phyloP scores from a whole-genome alignment of 2,113 vertebrate species.

The Dermatemys mawii region DNA sequence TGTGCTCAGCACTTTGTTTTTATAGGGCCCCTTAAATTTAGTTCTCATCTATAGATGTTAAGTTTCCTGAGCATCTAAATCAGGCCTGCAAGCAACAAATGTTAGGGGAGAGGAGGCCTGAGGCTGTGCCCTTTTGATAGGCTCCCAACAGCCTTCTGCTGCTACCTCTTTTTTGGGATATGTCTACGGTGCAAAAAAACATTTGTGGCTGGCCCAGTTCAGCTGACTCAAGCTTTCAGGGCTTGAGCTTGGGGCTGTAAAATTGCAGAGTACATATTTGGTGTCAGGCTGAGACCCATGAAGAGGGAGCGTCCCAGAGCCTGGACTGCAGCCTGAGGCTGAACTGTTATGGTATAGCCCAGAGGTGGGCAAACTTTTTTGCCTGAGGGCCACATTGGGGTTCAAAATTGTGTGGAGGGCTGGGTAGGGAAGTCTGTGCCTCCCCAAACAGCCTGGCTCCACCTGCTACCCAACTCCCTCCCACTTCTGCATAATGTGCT shows the following conservation, averaged over 20 bases:
- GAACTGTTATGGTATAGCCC: background rate
- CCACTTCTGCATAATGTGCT: background rate
- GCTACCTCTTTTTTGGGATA: background rate
- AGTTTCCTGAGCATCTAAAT: background rate
- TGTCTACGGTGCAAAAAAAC: background rate
- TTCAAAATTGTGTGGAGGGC: too few species aligned
- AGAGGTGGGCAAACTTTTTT: too few species aligned
- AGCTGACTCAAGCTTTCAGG: background rate
- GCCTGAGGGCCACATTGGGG: too few species aligned
- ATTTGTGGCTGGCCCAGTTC: background rate
- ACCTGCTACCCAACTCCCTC: too few species aligned
- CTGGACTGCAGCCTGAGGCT: background rate
- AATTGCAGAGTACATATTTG: background rate
- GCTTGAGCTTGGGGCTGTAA: background rate
- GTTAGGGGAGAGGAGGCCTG: background rate
- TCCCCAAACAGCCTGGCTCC: too few species aligned
- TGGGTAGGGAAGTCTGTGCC: too few species aligned
- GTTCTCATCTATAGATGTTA: accelerated
- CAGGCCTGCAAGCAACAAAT: background rate
- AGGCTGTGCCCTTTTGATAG: background rate
- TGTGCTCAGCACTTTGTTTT: background rate
- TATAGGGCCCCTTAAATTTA: background rate
- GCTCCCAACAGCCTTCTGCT: background rate
- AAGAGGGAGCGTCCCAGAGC: background rate
- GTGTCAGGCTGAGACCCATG: background rate